Conservation (phyloP, 37 sponge, comb jelly and placozoan genomes). For the Chondrilla cf. caribensis region DNA sequence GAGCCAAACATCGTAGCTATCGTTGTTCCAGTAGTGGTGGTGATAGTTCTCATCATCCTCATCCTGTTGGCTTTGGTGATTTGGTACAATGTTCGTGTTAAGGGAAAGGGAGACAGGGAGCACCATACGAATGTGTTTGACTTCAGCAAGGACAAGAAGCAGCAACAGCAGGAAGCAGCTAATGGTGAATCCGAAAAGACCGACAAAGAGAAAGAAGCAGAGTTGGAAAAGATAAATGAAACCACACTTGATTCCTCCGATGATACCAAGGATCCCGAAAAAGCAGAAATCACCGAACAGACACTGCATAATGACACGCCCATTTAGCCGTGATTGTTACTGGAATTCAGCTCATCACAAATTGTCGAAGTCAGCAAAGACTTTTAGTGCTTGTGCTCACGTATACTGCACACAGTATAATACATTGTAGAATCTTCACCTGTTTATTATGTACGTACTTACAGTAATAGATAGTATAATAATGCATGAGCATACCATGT, state of each 20-base stretch:
- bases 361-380: no score
- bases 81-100: conserved; percentile 13
- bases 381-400: no score
- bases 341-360: no score
- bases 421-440: no score
- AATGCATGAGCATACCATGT: no score
- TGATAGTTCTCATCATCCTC: background rate
- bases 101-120: background rate
- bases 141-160: conserved; percentile 11
- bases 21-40: background rate
- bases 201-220: background rate
- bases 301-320: background rate
- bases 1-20: conserved; percentile 4
- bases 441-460: no score
- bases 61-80: background rate
- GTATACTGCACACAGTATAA: no score
- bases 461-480: no score
- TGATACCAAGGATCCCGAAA: background rate
- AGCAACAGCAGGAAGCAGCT: background rate
- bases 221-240: background rate
- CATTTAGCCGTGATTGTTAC: no score
- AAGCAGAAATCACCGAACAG: conserved; percentile 5
- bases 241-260: no score
- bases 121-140: background rate
- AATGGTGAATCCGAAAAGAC: background rate